Evolutionary conservation across 2,888 invertebrate genomes (phyloP).

Genomic region (Teleiodes luculella): DNA sequence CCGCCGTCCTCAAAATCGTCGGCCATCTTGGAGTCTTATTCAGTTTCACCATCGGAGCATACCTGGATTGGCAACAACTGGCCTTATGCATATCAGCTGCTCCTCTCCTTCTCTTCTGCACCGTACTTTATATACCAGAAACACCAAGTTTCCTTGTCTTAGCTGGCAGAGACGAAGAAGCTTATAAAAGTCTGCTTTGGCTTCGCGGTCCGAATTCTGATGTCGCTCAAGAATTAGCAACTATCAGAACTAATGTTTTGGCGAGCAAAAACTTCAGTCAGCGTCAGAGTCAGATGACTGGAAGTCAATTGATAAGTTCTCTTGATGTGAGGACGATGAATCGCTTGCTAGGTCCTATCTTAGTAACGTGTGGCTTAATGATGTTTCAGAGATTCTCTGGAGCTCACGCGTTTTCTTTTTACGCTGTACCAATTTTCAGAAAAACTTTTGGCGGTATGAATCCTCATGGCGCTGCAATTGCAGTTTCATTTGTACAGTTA

Average conservation of each 20-base stretch:
- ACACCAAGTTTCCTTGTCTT: conserved; percentile 91
- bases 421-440: conserved; percentile 91
- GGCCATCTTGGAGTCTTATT: conserved; percentile 91
- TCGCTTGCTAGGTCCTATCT: conserved; percentile 82
- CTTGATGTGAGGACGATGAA: conserved; percentile 69
- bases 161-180: conserved; percentile 84
- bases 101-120: conserved; percentile 86
- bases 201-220: conserved; percentile 89
- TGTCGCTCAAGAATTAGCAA: conserved; percentile 85
- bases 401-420: conserved; percentile 90
- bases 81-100: conserved; percentile 89
- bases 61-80: conserved; percentile 90
- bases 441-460: conserved; percentile 90
- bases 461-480: conserved; percentile 90
- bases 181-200: conserved; percentile 85
- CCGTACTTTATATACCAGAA: conserved; percentile 90
- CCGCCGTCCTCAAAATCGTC: conserved; percentile 90
- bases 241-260: conserved; percentile 83
- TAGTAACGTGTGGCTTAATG: conserved; percentile 92
- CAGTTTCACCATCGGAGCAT: conserved; percentile 90
- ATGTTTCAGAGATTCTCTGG: conserved; percentile 92
- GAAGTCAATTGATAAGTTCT: conserved; percentile 61
- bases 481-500: conserved; percentile 90
- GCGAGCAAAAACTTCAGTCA: conserved; percentile 75
- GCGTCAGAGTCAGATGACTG: conserved; percentile 65